Base-by-base conservation (phyloP, 1,140 invertebrate species). In the Drosophila auraria region DNA sequence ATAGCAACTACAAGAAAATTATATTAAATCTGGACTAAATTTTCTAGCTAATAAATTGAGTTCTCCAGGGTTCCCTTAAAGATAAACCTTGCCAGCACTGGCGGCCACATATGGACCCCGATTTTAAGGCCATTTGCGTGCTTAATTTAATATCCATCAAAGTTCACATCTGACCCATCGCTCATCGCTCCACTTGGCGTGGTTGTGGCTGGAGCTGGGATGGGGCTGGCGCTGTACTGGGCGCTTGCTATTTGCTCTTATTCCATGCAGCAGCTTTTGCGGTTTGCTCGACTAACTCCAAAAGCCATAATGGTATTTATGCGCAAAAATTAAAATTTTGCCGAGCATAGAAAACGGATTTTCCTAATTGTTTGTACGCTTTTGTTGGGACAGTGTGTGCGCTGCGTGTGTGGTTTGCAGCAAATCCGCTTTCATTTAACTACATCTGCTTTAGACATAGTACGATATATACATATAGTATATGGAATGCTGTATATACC, bases 371-470 rank as follows among this genome's bases (percentile, higher is more conserved):
- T 53, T 45, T 59, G 17, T 51, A 23, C 69, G 54, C 68, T 44
- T 44, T 72, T 71, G 65, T 49, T 58, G 27, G 12, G 33, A 20
- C 15, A 42, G 5, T 68, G 27, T 68, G 27, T 57, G 33, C 23
- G 49, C 17, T 58, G 17, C 25, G 38, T 45, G 66, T 58, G 60
- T 63, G 61, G 58, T 64, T 76, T 57, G 50, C 40, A 57, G 17
- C 42, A 75, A 83, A 87, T 83, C 84, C 69, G 62, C 72, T 87
- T 87, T 80, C 36, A 45, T 56, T 68, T 47, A 80, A 78, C 75
- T 79, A 79, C 75, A 78, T 45, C 59, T 62, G 59, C 57, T 17
- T 27, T 5, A 33, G 40, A 47, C 54, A 53, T 30, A 23, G 12
- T 3, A 36, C 33, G 25, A 68, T 42, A 15, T 36, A 68, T 42